Evolutionary conservation across 2,113 vertebrate species (phyloP), one percentile per base, ranked within the genome.

Genomic region (Mus spicilegus): DNA sequence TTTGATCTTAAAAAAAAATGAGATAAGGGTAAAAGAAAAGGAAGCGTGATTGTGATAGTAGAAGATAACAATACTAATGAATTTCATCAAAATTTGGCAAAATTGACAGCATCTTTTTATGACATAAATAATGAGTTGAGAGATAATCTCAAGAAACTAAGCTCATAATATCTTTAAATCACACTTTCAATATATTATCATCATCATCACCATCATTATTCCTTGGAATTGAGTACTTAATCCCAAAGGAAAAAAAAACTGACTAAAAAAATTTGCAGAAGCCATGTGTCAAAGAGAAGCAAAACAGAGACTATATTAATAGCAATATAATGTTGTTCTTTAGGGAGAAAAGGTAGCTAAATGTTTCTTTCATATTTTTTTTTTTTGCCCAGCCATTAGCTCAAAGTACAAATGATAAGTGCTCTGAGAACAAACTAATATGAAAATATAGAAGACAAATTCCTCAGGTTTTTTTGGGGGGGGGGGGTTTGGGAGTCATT

Each of bases 371-470:
- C 88, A 58, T 82, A 77, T 95, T 95, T 94, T 93, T 93, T 94
- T 93, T 93, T 95, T 93, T 49, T 5, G 73, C 58, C 56, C 70
- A 73, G 87, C 56, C 51, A 82, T 77, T 87, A 87, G 39, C 42
- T 95, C 76, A 92, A 88, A 95, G 81, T 65, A 95, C 95, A 91
- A 84, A 67, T 75, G 49, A 67, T 91, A 95, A 95, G 49, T 88
- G 81, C 77, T 88, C 90, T 96, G 77, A 97, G 81, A 91, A 95
- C 69, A 87, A 95, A 89, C 93, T 77, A 93, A 91, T 90, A 30
- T 81, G 88, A 76, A 96, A 95, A 65, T 82, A 85, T 81, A 92
- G 89, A 85, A 94, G 81, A 94, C 95, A 95, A 97, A 95, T 93
- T 67, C 58, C 91, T 96, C 96, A 84, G 88, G 49, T 84, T 91